Evolutionary conservation across 2,113 vertebrate genomes (phyloP).

Genomic region (Lontra canadensis): DNA sequence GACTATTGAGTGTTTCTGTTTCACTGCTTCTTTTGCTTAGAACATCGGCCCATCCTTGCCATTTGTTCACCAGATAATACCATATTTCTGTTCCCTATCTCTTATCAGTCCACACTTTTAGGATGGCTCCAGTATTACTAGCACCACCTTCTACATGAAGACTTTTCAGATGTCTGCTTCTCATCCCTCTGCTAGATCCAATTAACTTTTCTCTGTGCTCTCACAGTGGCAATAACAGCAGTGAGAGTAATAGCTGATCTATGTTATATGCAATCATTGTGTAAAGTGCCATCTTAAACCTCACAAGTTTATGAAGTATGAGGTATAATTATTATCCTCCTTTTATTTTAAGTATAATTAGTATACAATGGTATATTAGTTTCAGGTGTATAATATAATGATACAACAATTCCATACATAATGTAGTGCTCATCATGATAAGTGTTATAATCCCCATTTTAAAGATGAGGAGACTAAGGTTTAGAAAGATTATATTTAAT

Average conservation of each 20-base stretch:
- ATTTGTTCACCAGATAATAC: background rate
- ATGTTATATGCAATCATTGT: background rate
- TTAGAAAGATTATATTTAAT: background rate
- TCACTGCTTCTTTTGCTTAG: background rate
- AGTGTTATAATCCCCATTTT: background rate
- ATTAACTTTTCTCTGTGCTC: background rate
- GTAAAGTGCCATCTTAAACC: slow-evolving; percentile 4
- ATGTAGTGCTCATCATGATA: background rate
- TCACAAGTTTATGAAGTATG: background rate
- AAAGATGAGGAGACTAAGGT: background rate
- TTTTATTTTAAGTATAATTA: background rate
- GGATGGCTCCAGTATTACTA: background rate
- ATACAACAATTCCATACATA: background rate
- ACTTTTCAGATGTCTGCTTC: background rate
- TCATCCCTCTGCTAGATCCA: background rate
- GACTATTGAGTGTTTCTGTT: background rate
- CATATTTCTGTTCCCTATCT: background rate
- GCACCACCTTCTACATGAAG: background rate
- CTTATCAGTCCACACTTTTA: background rate
- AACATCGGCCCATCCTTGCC: background rate
- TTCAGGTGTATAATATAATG: background rate
- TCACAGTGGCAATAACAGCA: background rate
- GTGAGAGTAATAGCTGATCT: background rate
- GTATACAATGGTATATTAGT: background rate
- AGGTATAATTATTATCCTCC: background rate